Conservation (phyloP, 2,797 vertebrate species). For the Schizopygopsis pylzovi region DNA sequence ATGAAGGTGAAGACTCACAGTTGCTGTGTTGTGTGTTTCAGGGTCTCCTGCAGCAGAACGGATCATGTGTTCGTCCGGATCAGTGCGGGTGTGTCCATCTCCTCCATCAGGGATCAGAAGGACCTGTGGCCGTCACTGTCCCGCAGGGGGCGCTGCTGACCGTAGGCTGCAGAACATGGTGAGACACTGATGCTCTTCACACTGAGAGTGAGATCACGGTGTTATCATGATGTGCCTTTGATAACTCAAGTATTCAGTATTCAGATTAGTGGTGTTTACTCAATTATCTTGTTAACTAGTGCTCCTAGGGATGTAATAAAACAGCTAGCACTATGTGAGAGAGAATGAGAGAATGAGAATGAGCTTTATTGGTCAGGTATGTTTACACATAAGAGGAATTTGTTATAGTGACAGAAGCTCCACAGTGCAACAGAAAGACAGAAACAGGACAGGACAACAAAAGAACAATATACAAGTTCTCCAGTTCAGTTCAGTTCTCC, state of each 20-base stretch:
- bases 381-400: too few species aligned
- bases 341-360: too few species aligned
- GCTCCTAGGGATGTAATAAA: neutral
- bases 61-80: conserved; percentile 76
- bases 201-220: neutral
- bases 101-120: conserved; percentile 62
- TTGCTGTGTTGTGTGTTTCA: conserved; percentile 42
- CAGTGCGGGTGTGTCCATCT: conserved; percentile 82
- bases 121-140: conserved; percentile 67
- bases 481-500: too few species aligned
- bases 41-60: conserved; percentile 84
- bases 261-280: neutral
- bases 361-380: too few species aligned
- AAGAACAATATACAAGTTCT: too few species aligned
- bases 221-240: neutral
- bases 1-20: neutral
- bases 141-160: conserved; percentile 73
- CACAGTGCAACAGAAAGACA: too few species aligned
- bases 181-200: conserved; percentile 55
- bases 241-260: neutral
- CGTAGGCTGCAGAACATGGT: conserved; percentile 88
- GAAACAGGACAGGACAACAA: too few species aligned
- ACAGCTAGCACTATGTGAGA: neutral
- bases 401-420: too few species aligned
- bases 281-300: neutral